Evolutionary conservation across 2,888 invertebrate species (phyloP), one percentile per base, ranked within the genome.

Genomic region (Eupsilia transversa): DNA sequence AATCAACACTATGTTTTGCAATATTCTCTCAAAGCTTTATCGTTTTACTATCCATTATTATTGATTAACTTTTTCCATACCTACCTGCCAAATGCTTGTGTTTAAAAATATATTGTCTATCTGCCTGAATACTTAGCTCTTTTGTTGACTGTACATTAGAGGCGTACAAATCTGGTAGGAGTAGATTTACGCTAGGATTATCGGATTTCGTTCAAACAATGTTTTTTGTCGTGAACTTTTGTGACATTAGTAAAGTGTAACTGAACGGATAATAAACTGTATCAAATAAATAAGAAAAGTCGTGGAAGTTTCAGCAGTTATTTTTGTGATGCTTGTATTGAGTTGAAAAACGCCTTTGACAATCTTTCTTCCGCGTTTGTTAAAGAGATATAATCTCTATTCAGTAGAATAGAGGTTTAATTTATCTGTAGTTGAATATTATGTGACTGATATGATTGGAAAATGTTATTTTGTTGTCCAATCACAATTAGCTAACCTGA

Each of bases 161-260:
- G 33, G 12, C 9, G 56, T 49, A 72, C 49, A 69, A 60, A 72
- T 30, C 14, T 46, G 23, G 33, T 52, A 46, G 57, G 79, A 79
- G 60, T 72, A 70, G 63, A 54, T 73, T 83, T 84, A 66, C 65
- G 43, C 33, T 61, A 59, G 54, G 71, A 72, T 80, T 84, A 72
- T 80, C 35, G 60, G 64, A 72, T 82, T 74, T 74, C 56, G 43
- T 54, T 12, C 23, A 41, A 71, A 74, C 56, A 80, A 33, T 65
- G 60, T 74, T 81, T 54, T 9, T 46, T 66, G 38, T 17, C 17
- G 20, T 60, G 35, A 67, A 43, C 12, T 67, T 79, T 35, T 56
- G n/a, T 27, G n/a, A 46, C 17, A 52, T 41, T 30, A 35, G 9
- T 43, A 30, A 68, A 67, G 38, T 59, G 41, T 61, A 64, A 38